These are phyloP conservation scores for Tupaia chinensis DNA, from an alignment of 2,113 vertebrate genomes.

Conservation along the genomic window DNA sequence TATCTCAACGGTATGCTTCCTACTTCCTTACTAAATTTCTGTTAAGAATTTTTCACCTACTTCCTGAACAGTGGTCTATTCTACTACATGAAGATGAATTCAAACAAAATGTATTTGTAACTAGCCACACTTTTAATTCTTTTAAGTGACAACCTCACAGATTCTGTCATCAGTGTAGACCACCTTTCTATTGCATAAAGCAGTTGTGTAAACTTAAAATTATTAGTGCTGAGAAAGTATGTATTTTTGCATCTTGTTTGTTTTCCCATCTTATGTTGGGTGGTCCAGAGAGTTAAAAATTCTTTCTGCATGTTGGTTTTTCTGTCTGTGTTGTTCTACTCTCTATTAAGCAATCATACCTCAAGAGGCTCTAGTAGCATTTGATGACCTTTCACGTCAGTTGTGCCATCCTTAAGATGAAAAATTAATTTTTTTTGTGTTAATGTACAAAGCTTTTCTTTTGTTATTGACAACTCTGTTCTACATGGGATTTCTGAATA, in stretches of 20 bases:
- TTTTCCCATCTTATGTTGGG: constrained; percentile 60
- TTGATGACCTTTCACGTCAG: constrained; percentile 19
- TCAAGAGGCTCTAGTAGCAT: constrained; percentile 52
- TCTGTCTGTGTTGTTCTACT: constrained; percentile 48
- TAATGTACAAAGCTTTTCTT: constrained; percentile 18
- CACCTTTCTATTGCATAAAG: constrained; percentile 47
- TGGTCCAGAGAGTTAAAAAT: constrained; percentile 52
- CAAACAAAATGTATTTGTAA: constrained; percentile 35
- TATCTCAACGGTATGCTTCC: constrained; percentile 58
- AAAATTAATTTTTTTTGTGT: constrained; percentile 55
- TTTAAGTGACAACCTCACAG: neutral
- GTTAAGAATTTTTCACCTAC: constrained; percentile 45
- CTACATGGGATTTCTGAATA: constrained; percentile 2
- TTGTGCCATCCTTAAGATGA: constrained; percentile 58
- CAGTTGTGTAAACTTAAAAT: constrained; percentile 47
- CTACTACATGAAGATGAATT: constrained; percentile 15
- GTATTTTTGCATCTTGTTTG: constrained; percentile 50
- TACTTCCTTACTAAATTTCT: constrained; percentile 60
- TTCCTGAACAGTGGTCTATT: constrained; percentile 45
- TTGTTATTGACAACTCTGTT: neutral
- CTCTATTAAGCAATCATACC: constrained; percentile 65
- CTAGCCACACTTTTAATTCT: neutral
- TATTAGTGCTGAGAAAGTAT: constrained; percentile 44
- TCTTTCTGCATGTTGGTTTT: neutral
- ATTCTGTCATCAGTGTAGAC: neutral